These are phyloP conservation scores for Phasia obesa DNA, from an alignment of 2,888 invertebrate genomes.

Conservation along the genomic window DNA sequence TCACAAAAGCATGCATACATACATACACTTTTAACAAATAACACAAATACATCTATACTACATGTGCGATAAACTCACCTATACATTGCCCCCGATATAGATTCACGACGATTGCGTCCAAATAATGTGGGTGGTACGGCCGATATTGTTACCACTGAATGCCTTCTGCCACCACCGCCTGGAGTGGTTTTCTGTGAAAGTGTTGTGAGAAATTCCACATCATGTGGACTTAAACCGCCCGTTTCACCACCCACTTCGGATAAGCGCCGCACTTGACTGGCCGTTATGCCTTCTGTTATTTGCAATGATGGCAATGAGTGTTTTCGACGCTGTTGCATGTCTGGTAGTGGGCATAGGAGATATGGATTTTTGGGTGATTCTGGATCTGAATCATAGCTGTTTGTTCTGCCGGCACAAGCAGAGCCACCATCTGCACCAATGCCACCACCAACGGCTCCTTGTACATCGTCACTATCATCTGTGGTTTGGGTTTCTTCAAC, in stretches of 20 bases:
- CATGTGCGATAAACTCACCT: constrained; percentile 75
- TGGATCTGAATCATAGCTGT: constrained; percentile 86
- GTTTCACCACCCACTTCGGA: constrained; percentile 91
- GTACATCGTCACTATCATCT: constrained; percentile 87
- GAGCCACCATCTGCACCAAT: constrained; percentile 84
- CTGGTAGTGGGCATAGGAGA: constrained; percentile 91
- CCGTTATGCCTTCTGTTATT: constrained; percentile 92
- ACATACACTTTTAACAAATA: background rate
- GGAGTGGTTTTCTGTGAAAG: constrained; percentile 86
- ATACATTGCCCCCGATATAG: constrained; percentile 89
- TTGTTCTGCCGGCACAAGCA: constrained; percentile 79
- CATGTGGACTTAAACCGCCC: constrained; percentile 89
- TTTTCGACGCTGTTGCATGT: constrained; percentile 88
- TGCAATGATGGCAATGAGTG: constrained; percentile 92
- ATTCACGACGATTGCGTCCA: constrained; percentile 91
- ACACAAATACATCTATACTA: background rate
- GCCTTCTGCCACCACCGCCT: constrained; percentile 90
- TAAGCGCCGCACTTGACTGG: constrained; percentile 91
- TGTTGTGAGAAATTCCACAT: constrained; percentile 93
- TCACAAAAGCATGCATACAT: background rate
- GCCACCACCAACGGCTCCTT: constrained; percentile 85
- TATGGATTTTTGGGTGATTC: constrained; percentile 92
- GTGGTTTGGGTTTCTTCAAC: constrained; percentile 89
- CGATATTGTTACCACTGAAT: constrained; percentile 93
- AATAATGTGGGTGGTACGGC: constrained; percentile 91